Percentiles rank a stretch among this genome's conserved stretches.
These are phyloP conservation scores for Eremobia ochroleuca DNA, from an alignment of 2,888 invertebrate genomes.

Conservation along the genomic window DNA sequence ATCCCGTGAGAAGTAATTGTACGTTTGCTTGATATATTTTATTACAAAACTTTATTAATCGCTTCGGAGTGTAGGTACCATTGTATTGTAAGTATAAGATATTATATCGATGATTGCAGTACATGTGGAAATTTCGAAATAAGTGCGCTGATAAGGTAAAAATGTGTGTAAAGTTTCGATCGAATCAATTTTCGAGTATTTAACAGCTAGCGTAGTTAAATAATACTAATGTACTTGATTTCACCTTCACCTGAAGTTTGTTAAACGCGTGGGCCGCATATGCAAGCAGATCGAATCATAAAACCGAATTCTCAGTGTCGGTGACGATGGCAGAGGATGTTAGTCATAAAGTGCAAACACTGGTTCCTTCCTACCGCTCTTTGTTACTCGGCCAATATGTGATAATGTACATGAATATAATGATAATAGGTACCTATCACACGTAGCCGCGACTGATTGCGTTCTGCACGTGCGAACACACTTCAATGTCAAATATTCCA, in stretches of 20 bases:
- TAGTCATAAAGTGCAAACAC: conserved; percentile 71
- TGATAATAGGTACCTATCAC: conserved; percentile 52
- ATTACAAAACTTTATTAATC: conserved; percentile 10
- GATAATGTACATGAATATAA: conserved; percentile 52
- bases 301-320: conserved; percentile 73
- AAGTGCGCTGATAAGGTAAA: conserved; percentile 21
- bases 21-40: conserved; percentile 24
- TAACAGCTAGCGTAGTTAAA: conserved; percentile 24
- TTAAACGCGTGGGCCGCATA: conserved; percentile 68
- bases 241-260: conserved; percentile 64
- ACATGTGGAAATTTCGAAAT: conserved; percentile 22
- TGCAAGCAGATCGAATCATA: conserved; percentile 68
- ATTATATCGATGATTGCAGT: conserved; percentile 20
- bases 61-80: neutral
- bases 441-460: conserved; percentile 53
- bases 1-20: conserved; percentile 68
- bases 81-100: conserved; percentile 24
- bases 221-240: conserved; percentile 24
- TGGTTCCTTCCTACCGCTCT: conserved; percentile 68
- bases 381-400: conserved; percentile 63
- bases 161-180: conserved; percentile 3
- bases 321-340: conserved; percentile 72
- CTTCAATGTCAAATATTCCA: conserved; percentile 80
- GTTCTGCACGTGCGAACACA: conserved; percentile 45
- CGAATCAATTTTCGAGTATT: conserved; percentile 20